Evolutionary conservation across 2,797 vertebrate genomes (phyloP).

Genomic region (Poeciliopsis presidionis): DNA sequence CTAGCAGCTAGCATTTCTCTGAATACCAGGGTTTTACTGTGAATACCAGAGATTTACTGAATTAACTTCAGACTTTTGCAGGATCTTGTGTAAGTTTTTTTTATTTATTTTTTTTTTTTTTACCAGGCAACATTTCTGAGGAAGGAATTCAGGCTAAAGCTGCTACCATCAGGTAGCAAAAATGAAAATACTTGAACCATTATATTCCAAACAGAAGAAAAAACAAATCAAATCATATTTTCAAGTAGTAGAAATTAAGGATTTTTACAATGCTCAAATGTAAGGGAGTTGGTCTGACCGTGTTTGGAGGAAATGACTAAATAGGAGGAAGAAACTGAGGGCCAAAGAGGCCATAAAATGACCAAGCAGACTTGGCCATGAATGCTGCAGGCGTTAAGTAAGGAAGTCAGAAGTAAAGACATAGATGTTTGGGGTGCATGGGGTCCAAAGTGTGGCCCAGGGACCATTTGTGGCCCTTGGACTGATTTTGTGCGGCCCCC

Average conservation of each 20-base stretch:
- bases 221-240: slow-evolving; percentile 1
- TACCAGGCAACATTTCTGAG: neutral
- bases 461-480: too few species aligned
- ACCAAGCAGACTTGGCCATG: slow-evolving; percentile 73
- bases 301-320: slow-evolving; percentile 26
- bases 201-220: slow-evolving; percentile 33
- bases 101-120: neutral
- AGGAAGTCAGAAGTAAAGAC: slow-evolving; percentile 51
- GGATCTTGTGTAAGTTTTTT: neutral
- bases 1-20: neutral
- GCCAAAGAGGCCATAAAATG: slow-evolving; percentile 71
- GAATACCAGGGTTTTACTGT: neutral
- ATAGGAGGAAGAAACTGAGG: slow-evolving; percentile 51
- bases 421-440: neutral
- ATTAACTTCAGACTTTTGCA: neutral
- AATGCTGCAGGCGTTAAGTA: slow-evolving; percentile 65
- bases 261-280: slow-evolving; percentile 45
- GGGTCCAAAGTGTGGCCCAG: too few species aligned
- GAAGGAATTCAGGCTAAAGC: neutral
- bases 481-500: too few species aligned
- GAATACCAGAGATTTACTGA: neutral
- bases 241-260: slow-evolving; percentile 34
- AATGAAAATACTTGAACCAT: slow-evolving; percentile 55
- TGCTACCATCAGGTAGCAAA: slow-evolving; percentile 18
- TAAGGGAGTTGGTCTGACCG: slow-evolving; percentile 39